These are phyloP conservation scores for Perognathus longimembris DNA, from an alignment of 2,113 vertebrate species.

Conservation along the genomic window DNA sequence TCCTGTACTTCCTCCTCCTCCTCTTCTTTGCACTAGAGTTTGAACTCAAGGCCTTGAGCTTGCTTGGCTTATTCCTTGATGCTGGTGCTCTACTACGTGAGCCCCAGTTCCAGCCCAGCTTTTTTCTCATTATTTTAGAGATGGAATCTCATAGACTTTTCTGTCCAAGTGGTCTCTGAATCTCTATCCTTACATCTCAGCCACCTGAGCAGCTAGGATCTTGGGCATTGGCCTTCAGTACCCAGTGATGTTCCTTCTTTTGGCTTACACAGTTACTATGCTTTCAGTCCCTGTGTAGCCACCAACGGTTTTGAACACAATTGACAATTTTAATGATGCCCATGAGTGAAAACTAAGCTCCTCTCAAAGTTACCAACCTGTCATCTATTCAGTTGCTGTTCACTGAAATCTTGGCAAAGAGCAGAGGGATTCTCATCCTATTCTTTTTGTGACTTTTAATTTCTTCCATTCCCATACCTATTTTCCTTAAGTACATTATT, in stretches of 20 bases:
- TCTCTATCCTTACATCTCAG: no score
- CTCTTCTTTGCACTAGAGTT: no score
- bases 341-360: neutral
- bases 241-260: neutral
- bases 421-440: neutral
- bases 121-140: no score
- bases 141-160: no score
- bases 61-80: no score
- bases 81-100: no score
- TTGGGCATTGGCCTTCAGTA: no score
- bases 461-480: constrained; percentile 4
- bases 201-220: no score
- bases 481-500: neutral
- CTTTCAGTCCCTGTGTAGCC: neutral
- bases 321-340: neutral
- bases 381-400: neutral
- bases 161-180: no score
- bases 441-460: neutral
- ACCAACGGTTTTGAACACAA: neutral
- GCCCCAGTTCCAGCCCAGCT: no score
- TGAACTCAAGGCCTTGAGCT: no score
- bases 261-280: neutral
- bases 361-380: neutral
- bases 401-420: neutral
- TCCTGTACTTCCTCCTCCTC: no score